Conservation (phyloP, 2,797 vertebrate genomes). For the Falco naumanni region DNA sequence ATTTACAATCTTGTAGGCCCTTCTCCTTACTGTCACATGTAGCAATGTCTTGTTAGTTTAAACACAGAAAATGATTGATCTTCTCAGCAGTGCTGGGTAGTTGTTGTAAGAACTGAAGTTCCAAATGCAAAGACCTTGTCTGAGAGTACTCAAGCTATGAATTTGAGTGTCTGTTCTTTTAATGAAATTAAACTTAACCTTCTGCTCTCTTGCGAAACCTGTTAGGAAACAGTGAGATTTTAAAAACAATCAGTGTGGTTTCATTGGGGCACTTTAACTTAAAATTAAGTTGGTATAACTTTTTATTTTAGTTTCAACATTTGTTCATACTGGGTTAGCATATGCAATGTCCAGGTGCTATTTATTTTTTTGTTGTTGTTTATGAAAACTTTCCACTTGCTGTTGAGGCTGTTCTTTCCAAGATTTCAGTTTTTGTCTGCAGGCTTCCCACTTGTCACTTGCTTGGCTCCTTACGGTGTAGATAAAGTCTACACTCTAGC, state of each 20-base stretch:
- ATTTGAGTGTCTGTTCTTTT: background rate
- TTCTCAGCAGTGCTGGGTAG: background rate
- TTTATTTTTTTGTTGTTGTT: background rate
- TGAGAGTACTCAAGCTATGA: slow-evolving; percentile 4
- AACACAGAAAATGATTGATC: background rate
- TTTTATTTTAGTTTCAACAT: background rate
- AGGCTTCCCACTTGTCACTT: background rate
- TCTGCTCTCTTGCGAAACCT: slow-evolving; percentile 12
- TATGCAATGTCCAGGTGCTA: background rate
- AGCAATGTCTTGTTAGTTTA: background rate
- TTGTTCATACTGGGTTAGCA: background rate
- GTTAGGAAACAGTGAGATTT: background rate
- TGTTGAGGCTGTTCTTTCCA: background rate
- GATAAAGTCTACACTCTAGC: background rate
- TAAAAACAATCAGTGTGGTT: background rate
- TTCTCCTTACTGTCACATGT: background rate
- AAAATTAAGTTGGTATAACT: background rate
- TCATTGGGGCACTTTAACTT: background rate
- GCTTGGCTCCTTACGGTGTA: background rate
- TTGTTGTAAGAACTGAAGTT: background rate
- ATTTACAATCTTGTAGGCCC: background rate
- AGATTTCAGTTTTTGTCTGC: background rate
- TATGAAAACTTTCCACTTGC: background rate
- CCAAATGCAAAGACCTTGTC: slow-evolving; percentile 2
- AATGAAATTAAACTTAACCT: background rate